Base-by-base conservation (phyloP, 2,113 vertebrate species). In the Ochotona curzoniae region DNA sequence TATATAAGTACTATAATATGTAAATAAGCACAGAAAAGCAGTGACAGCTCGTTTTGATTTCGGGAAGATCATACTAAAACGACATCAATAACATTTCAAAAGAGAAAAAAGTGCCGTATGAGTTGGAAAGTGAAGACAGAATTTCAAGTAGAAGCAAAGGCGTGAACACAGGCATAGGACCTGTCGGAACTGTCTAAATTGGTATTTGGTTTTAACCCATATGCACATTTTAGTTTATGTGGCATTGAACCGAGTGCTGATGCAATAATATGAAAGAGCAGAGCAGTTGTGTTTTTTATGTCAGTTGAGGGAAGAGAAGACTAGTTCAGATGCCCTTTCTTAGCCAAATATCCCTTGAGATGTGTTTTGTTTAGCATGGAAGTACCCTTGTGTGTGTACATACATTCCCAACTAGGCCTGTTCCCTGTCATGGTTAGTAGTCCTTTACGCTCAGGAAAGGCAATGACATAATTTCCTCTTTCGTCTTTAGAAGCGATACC, bases 41-140 rank as follows among this genome's bases (percentile, higher is more conserved):
- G 64, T 80, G 32, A 73, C 83, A 70, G 82, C 93, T 75, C 54
- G 26, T 86, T 93, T 89, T 88, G 67, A 85, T 89, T 84, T 91
- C n/a, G 74, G 32, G 35, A 69, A 90, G 92, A 92, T 90, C 74
- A 73, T 32, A 69, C 49, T 73, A 92, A 66, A 8, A 3, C 60
- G 25, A 79, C 12, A 88, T 32, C 5, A 75, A 78, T 92, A 84
- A 63, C 0, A 87, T 92, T 82, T 90, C 25, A 78, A 63, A 25
- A 94, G 23, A 94, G 44, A 67, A 64, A 71, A 61, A 91, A 54
- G 6, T 0, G 4, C 57, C 69, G 15, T 80, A 15, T 3, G 35
- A 38, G 35, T 47, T 74, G 35, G 35, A 13, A 44, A 78, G 7
- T 79, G 13, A 30, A 44, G 14, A 54, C 66, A 87, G 49, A 74